These are phyloP conservation scores for Anthopleura sola DNA, from an alignment of 64 coral and sea anemone species.

Conservation along the genomic window DNA sequence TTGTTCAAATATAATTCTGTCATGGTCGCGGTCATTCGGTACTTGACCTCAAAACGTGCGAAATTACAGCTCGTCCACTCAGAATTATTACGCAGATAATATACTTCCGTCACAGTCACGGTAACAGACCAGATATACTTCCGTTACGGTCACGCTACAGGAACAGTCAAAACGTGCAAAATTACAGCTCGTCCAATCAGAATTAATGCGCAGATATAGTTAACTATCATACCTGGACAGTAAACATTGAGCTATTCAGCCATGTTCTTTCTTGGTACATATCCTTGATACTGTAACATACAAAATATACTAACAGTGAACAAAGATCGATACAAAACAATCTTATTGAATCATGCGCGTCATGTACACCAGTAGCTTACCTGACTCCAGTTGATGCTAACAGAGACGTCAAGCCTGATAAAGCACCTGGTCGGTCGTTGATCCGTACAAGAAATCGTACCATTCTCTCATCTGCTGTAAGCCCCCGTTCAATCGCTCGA, in stretches of 20 bases:
- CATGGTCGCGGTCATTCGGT: too few species aligned
- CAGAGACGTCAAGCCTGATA: conserved; percentile 21
- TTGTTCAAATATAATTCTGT: too few species aligned
- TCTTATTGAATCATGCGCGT: background rate
- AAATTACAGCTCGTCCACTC: too few species aligned
- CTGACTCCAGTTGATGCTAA: conserved; percentile 47
- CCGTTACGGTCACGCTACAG: too few species aligned
- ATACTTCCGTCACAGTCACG: too few species aligned
- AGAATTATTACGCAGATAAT: too few species aligned
- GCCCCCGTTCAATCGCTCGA: conserved; percentile 47
- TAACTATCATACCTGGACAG: background rate
- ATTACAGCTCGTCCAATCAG: too few species aligned
- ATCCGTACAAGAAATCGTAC: conserved; percentile 37
- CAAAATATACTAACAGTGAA: background rate
- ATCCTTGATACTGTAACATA: conserved; percentile 22
- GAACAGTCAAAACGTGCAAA: too few species aligned
- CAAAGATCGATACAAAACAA: background rate
- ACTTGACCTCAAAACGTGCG: too few species aligned
- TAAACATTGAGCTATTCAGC: conserved; percentile 14
- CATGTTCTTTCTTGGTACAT: conserved; percentile 28
- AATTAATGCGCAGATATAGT: too few species aligned
- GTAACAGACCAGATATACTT: too few species aligned
- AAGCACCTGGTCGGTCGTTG: conserved; percentile 43
- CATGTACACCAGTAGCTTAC: background rate
- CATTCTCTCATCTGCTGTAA: conserved; percentile 39